These are phyloP conservation scores for Falco cherrug DNA, from an alignment of 2,797 vertebrate species.

Conservation along the genomic window DNA sequence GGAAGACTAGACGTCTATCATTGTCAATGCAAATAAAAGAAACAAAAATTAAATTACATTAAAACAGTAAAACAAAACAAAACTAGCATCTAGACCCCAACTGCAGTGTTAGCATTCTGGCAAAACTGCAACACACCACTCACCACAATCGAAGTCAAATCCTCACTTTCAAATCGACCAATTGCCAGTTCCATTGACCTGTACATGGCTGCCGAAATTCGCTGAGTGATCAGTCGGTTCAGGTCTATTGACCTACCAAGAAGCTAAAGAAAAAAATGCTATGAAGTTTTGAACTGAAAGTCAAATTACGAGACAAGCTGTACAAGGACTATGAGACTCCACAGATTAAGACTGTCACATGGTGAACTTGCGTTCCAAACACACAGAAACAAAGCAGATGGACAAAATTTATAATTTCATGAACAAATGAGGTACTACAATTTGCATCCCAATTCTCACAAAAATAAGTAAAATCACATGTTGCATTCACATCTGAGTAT, in stretches of 20 bases:
- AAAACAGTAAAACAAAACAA: neutral
- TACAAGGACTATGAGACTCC: neutral
- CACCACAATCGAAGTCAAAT: slow-evolving; percentile 96
- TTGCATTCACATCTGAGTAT: neutral
- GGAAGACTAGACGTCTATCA: neutral
- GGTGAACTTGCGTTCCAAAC: neutral
- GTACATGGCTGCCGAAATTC: slow-evolving; percentile 92
- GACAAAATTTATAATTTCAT: neutral
- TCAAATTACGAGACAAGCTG: neutral
- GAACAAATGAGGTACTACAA: neutral
- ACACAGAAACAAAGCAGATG: neutral
- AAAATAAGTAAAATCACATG: neutral
- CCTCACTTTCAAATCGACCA: slow-evolving; percentile 96
- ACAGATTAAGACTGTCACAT: neutral
- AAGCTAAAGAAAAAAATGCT: slow-evolving; percentile 77
- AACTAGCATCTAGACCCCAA: neutral
- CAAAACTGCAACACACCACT: neutral
- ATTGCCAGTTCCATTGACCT: slow-evolving; percentile 95
- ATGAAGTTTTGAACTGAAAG: neutral
- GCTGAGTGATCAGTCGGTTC: slow-evolving; percentile 95
- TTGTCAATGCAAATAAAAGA: neutral
- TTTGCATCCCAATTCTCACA: neutral
- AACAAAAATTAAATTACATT: neutral
- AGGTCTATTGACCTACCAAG: slow-evolving; percentile 96
- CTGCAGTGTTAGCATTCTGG: neutral